Conservation (phyloP, 2,113 vertebrate species). For the Plotosus lineatus region DNA sequence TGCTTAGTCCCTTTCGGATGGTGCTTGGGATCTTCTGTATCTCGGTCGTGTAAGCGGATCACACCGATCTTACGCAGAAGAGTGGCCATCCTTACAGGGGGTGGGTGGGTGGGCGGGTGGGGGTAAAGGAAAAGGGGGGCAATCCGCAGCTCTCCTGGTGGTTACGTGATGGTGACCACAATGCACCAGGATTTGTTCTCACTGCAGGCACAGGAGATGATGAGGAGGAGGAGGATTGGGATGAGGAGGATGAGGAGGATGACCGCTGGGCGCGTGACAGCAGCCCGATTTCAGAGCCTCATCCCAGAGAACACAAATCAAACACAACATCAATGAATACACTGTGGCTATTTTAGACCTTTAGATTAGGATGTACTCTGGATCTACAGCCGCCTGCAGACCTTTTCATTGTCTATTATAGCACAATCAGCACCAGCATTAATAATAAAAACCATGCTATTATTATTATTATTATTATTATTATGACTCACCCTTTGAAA, state of each 20-base stretch:
- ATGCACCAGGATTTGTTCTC: constrained; percentile 64
- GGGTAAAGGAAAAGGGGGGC: constrained; percentile 37
- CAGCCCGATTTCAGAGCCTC: constrained; percentile 66
- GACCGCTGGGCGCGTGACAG: constrained; percentile 58
- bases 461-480: not conserved
- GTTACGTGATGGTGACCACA: constrained; percentile 49
- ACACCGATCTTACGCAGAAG: constrained; percentile 96
- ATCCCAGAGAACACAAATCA: constrained; percentile 54
- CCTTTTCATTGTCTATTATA: constrained; percentile 9
- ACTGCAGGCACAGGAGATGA: constrained; percentile 66
- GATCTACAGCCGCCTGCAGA: constrained; percentile 23
- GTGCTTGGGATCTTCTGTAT: constrained; percentile 96
- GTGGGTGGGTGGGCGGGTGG: too few species aligned
- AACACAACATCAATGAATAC: constrained; percentile 26
- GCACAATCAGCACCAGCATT: not conserved
- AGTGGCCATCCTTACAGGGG: constrained; percentile 85
- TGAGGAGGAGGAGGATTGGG: constrained; percentile 13
- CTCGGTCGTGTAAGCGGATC: constrained; percentile 93
- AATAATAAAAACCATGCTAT: not conserved
- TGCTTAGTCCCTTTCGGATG: constrained; percentile 83
- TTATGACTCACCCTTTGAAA: not conserved
- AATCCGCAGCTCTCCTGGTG: constrained; percentile 49
- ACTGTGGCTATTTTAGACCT: not conserved
- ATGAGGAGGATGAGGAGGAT: constrained; percentile 7
- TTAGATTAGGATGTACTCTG: not conserved